These are phyloP conservation scores for Tortricodes alternella DNA, from an alignment of 2,888 invertebrate genomes.

Conservation along the genomic window DNA sequence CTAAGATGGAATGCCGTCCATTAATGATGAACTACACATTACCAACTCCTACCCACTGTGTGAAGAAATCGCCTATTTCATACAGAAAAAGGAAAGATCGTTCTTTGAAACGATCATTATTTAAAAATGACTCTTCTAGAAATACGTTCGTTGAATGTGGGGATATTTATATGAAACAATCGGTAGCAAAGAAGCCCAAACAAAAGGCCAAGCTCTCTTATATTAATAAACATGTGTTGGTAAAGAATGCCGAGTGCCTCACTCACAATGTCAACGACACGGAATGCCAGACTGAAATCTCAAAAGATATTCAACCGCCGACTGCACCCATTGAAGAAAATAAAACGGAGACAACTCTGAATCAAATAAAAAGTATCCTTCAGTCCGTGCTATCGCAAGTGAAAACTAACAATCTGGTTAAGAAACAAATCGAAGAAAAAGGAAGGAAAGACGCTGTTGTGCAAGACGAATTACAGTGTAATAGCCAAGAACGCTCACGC, in stretches of 20 bases:
- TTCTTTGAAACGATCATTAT: background rate
- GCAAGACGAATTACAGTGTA: constrained; percentile 58
- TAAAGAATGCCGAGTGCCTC: constrained; percentile 50
- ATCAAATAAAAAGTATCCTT: constrained; percentile 68
- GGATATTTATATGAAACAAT: background rate
- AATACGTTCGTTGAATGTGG: background rate
- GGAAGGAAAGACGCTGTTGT: constrained; percentile 59
- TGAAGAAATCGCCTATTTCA: background rate
- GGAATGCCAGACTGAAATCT: constrained; percentile 51
- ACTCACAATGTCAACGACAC: constrained; percentile 43
- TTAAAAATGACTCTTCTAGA: background rate
- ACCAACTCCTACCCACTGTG: constrained; percentile 22
- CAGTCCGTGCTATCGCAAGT: constrained; percentile 68
- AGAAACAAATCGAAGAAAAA: constrained; percentile 38
- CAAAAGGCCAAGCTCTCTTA: background rate
- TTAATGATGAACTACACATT: constrained; percentile 37
- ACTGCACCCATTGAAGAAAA: constrained; percentile 37
- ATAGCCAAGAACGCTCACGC: constrained; percentile 51
- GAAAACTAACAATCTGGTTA: constrained; percentile 53
- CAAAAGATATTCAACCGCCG: constrained; percentile 38
- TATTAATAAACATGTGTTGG: background rate
- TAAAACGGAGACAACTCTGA: constrained; percentile 62
- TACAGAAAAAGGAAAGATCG: constrained; percentile 2
- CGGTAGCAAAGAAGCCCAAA: background rate
- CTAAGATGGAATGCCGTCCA: constrained; percentile 36